Evolutionary conservation across 2,113 vertebrate species (phyloP), one percentile per base, ranked within the genome.

Genomic region (Riparia riparia): DNA sequence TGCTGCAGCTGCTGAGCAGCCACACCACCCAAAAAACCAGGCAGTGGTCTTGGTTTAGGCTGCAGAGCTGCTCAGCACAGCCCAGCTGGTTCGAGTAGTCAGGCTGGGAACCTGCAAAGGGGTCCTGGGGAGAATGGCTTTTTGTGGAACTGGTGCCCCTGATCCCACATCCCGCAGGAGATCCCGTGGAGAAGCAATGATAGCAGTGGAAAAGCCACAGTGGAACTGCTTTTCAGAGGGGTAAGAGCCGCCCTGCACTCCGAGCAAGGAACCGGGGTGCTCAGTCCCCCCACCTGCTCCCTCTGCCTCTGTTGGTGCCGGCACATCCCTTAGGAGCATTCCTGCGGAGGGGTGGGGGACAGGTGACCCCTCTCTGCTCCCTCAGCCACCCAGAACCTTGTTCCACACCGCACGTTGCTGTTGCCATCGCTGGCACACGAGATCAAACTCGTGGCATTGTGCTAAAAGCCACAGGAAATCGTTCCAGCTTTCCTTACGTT

Each of bases 371-470:
- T 34, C 26, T 16, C 28, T 6, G 3, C 13, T 9, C 39, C 16
- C 53, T 76, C 2, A 0, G 28, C 68, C 63, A 1, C 61, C 51
- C 51, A 12, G 13, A 69, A n/a, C n/a, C 8, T 7, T 2, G 0
- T 6, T 73, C 78, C 70, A 22, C 60, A 41, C 65, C 63, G 85
- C 70, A 2, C 7, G 2, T 7, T 18, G 3, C 28, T 5, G 0
- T 4, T 56, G 26, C 45, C 47, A 3, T 71, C 14, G 0, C 84
- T 37, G 54, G 42, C 42, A 41, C 14, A 6, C 0, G 17, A 29
- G 24, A 51, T 44, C 81, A 72, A 72, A 44, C 39, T 13, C 9
- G 0, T 41, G 64, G 54, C 37, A 3, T n/a, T 68, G 77, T 34
- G 66, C 65, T 89, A 39, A 82, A 80, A 96, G 11, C 32, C n/a